Evolutionary conservation across 2,888 invertebrate genomes (phyloP).

Genomic region (Theretra japonica): DNA sequence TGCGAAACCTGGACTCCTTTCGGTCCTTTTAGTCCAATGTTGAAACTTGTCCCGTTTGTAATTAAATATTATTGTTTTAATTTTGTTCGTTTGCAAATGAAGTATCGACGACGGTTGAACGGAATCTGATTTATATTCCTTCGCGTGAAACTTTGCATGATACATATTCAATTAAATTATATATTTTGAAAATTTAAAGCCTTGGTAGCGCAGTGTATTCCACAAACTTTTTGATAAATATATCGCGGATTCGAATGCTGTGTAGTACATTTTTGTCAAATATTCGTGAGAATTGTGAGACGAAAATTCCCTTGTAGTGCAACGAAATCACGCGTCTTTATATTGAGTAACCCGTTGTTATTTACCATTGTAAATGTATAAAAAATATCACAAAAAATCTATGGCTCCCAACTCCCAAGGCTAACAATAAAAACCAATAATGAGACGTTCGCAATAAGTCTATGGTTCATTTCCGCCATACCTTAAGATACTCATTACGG

Average conservation of each 20-base stretch:
- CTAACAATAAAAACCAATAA: slow-evolving; percentile 14
- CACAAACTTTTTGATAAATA: not conserved
- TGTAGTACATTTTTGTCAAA: too few species aligned
- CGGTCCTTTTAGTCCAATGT: slow-evolving; percentile 43
- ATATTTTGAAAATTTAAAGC: too few species aligned
- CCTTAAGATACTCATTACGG: slow-evolving; percentile 39
- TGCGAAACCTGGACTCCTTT: slow-evolving; percentile 51
- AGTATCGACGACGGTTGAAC: slow-evolving; percentile 11
- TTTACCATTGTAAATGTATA: too few species aligned
- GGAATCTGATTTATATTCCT: slow-evolving; percentile 7
- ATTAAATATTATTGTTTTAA: slow-evolving; percentile 39
- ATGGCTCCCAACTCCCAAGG: not conserved
- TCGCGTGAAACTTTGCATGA: not conserved
- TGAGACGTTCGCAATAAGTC: not conserved
- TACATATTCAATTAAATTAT: not conserved
- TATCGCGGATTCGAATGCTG: too few species aligned
- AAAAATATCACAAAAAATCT: too few species aligned
- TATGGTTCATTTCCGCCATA: slow-evolving; percentile 18
- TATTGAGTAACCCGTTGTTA: too few species aligned
- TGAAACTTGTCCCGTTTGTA: slow-evolving; percentile 34
- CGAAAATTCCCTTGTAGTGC: too few species aligned
- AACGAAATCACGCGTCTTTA: too few species aligned
- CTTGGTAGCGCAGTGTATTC: too few species aligned
- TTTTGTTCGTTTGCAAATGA: slow-evolving; percentile 16
- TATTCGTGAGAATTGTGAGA: too few species aligned